Conservation (phyloP, 2,888 invertebrate species). For the Pristionchus exspectatus region DNA sequence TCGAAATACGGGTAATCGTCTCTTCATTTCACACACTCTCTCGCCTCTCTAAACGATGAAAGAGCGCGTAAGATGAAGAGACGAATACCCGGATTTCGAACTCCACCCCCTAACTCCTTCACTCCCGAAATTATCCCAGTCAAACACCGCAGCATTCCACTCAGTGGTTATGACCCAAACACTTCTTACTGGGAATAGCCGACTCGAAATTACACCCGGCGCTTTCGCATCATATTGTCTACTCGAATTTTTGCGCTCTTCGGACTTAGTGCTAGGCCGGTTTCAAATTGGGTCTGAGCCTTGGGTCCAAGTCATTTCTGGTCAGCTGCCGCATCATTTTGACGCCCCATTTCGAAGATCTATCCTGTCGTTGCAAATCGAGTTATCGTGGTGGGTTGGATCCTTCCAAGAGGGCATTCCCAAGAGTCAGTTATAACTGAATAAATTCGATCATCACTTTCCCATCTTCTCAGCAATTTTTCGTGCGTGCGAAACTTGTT, state of each 20-base stretch:
- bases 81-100: no score
- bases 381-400: slow-evolving; percentile 9
- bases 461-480: not conserved
- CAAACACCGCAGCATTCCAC: slow-evolving; percentile 8
- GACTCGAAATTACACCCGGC: not conserved
- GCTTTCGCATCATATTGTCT: not conserved
- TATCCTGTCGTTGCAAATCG: not conserved
- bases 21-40: no score
- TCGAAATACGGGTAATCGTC: no score
- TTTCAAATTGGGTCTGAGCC: slow-evolving; percentile 1
- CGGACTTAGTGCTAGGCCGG: not conserved
- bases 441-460: not conserved
- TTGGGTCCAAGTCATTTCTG: not conserved
- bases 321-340: not conserved
- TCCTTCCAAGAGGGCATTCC: not conserved
- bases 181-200: slow-evolving; percentile 8
- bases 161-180: slow-evolving; percentile 14
- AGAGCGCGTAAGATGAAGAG: no score
- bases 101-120: not conserved
- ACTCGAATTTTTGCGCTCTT: not conserved
- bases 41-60: no score
- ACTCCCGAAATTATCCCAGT: not conserved
- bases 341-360: not conserved
- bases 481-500: not conserved
- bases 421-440: not conserved